Conservation (phyloP, 2,113 vertebrate genomes). For the Zosterops borbonicus region DNA sequence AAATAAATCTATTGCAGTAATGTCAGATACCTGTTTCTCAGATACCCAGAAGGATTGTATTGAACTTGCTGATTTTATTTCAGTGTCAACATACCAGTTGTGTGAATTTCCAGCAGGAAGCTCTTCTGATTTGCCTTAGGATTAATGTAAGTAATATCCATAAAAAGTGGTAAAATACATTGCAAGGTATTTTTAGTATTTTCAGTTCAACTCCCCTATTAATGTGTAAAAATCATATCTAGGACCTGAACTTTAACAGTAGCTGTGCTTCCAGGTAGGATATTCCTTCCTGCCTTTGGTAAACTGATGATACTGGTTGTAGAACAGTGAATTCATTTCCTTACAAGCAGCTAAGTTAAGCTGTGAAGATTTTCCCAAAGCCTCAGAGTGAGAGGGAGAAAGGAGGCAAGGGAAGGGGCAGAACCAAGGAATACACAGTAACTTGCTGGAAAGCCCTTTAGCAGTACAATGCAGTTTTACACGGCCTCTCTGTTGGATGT, state of each 20-base stretch:
- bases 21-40: not conserved
- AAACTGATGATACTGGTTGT: not conserved
- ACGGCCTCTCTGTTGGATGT: not conserved
- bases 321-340: not conserved
- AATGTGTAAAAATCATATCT: fast-evolving
- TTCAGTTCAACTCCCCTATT: not conserved
- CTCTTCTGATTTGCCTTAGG: not conserved
- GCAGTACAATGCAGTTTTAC: not conserved
- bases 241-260: not conserved
- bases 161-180: not conserved
- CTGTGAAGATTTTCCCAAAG: not conserved
- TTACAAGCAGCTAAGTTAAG: not conserved
- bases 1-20: not conserved
- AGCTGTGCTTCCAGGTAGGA: not conserved
- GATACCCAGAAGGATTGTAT: not conserved
- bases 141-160: not conserved
- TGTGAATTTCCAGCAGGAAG: not conserved
- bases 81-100: not conserved
- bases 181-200: not conserved
- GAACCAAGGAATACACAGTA: not conserved
- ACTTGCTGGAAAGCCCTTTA: not conserved
- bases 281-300: not conserved
- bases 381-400: not conserved
- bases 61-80: not conserved
- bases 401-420: not conserved